These are phyloP conservation scores for Oryzias woworae DNA, from an alignment of 2,113 vertebrate genomes.

Conservation along the genomic window DNA sequence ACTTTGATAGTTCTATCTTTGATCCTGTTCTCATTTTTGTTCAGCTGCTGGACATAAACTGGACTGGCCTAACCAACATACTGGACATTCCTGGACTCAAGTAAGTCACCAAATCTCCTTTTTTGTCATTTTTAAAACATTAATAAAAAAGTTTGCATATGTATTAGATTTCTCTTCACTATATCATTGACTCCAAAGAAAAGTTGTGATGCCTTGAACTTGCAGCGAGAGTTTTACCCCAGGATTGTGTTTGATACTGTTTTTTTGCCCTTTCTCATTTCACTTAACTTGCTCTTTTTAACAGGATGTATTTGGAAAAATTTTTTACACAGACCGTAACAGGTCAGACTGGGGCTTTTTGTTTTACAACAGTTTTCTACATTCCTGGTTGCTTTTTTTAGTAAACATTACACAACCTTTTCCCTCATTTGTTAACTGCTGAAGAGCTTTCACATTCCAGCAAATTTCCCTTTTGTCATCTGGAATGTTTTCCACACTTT, in stretches of 20 bases:
- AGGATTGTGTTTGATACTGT: too few species aligned
- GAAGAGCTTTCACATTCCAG: background rate
- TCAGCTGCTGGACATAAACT: conserved; percentile 94
- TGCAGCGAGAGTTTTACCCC: too few species aligned
- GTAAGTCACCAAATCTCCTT: conserved; percentile 77
- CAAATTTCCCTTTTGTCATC: background rate
- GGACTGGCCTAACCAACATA: conserved; percentile 96
- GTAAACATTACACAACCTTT: background rate
- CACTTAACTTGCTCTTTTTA: background rate
- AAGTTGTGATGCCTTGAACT: too few species aligned
- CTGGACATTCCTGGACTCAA: conserved; percentile 95
- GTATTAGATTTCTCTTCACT: background rate
- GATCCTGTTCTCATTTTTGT: conserved; percentile 24
- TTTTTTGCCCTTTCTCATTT: background rate
- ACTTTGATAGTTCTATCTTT: background rate
- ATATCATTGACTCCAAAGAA: too few species aligned
- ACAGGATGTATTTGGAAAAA: background rate
- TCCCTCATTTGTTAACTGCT: background rate
- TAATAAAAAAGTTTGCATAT: background rate
- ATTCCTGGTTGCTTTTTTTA: conserved; percentile 2
- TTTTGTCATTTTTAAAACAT: background rate
- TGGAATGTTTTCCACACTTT: conserved; percentile 1
- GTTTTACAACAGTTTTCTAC: background rate
- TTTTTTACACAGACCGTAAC: background rate
- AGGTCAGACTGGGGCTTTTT: background rate